Percentiles rank a stretch among this genome's conserved stretches.
These are phyloP conservation scores for Tiliqua scincoides DNA, from an alignment of 2,113 vertebrate genomes.

Conservation along the genomic window DNA sequence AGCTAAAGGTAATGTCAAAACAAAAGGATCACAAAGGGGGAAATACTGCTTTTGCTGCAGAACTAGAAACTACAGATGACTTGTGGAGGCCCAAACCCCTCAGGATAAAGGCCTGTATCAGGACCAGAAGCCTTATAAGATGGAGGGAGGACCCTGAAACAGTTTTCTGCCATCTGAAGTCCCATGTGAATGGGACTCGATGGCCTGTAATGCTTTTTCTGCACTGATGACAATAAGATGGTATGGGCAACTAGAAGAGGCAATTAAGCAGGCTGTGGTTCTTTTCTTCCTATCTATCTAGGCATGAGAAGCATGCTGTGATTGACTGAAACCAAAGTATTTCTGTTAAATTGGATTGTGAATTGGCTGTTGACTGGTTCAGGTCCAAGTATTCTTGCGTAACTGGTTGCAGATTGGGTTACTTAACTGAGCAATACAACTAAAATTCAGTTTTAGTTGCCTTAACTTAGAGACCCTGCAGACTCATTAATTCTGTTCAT, in stretches of 20 bases:
- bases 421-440: background rate
- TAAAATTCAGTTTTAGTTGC: too few relatives aligned
- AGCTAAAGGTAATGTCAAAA: conserved; percentile 72
- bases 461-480: too few relatives aligned
- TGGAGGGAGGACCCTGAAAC: background rate
- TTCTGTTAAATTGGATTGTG: background rate
- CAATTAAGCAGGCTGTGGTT: background rate
- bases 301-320: background rate
- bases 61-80: background rate
- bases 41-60: background rate
- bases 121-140: background rate
- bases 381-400: background rate
- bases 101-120: too few relatives aligned
- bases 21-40: conserved; percentile 31
- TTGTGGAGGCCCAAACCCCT: background rate
- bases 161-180: background rate
- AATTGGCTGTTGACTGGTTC: background rate
- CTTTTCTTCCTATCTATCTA: background rate
- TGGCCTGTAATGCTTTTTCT: too few relatives aligned
- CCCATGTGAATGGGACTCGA: background rate
- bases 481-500: too few relatives aligned
- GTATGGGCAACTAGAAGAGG: background rate
- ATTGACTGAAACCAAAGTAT: background rate
- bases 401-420: background rate
- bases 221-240: background rate